phyloP scores from a whole-genome alignment of 2,113 vertebrate species.

The Coracopsis vasa region DNA sequence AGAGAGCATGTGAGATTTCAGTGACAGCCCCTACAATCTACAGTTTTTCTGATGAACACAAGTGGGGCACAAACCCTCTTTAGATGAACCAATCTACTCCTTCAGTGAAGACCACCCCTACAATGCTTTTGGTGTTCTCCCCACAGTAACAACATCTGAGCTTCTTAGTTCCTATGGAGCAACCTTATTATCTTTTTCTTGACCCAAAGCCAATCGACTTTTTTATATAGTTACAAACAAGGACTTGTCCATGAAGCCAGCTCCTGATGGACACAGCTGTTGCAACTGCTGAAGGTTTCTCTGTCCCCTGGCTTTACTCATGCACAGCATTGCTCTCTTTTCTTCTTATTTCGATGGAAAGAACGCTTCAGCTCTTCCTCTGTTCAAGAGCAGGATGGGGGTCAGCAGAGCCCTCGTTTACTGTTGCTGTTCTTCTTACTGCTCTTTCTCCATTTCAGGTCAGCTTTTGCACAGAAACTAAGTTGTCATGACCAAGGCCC shows the following conservation, averaged over 20 bases:
- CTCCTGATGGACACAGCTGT: not conserved
- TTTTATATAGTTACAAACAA: not conserved
- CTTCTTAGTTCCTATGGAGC: not conserved
- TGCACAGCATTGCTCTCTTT: not conserved
- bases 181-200: not conserved
- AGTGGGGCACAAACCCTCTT: not conserved
- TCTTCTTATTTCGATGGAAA: not conserved
- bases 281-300: not conserved
- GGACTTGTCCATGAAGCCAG: not conserved
- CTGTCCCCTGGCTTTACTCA: not conserved
- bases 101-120: not conserved
- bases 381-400: not conserved
- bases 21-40: not conserved
- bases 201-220: not conserved
- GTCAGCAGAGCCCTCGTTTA: not conserved
- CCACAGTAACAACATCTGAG: not conserved
- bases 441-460: not conserved
- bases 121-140: not conserved
- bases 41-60: not conserved
- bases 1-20: accelerated
- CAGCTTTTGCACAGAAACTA: not conserved
- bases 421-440: not conserved
- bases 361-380: not conserved
- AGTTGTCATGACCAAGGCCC: not conserved
- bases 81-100: not conserved